Evolutionary conservation across 2,113 vertebrate species (phyloP).

Genomic region (Smithornis capensis): DNA sequence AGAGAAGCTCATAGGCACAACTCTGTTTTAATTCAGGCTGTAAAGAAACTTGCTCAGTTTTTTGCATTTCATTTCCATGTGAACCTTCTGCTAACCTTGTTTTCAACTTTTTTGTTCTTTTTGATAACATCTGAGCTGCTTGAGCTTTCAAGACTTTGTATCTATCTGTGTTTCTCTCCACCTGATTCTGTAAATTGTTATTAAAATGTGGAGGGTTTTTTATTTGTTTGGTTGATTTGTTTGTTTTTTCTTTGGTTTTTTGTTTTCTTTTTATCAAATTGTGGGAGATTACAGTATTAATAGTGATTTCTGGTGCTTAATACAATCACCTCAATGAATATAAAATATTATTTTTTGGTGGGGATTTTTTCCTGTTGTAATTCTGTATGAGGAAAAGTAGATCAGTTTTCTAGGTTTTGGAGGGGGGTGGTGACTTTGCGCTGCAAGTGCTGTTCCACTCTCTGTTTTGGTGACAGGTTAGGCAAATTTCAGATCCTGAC

Average conservation of each 20-base stretch:
- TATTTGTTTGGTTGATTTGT: background rate
- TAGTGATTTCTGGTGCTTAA: background rate
- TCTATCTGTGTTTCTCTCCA: background rate
- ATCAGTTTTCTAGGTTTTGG: background rate
- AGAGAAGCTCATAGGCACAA: slow-evolving; percentile 56
- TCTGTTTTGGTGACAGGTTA: background rate
- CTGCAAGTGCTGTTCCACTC: background rate
- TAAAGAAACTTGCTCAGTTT: slow-evolving; percentile 44
- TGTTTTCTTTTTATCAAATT: background rate
- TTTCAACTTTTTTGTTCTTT: slow-evolving; percentile 24
- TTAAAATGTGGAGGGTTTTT: background rate
- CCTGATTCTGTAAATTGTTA: background rate
- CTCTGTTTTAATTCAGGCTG: slow-evolving; percentile 56
- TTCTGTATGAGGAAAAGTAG: background rate
- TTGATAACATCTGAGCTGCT: background rate
- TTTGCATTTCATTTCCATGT: slow-evolving; percentile 50
- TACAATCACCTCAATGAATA: background rate
- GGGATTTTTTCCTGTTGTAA: background rate
- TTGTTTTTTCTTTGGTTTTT: fast-evolving
- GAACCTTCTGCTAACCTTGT: slow-evolving; percentile 32
- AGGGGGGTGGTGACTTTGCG: background rate
- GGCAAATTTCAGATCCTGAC: background rate
- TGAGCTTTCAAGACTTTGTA: slow-evolving; percentile 1
- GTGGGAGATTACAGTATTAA: background rate
- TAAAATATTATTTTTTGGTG: background rate